Conservation (phyloP, 1,140 invertebrate species). For the Danaus melanippus region DNA sequence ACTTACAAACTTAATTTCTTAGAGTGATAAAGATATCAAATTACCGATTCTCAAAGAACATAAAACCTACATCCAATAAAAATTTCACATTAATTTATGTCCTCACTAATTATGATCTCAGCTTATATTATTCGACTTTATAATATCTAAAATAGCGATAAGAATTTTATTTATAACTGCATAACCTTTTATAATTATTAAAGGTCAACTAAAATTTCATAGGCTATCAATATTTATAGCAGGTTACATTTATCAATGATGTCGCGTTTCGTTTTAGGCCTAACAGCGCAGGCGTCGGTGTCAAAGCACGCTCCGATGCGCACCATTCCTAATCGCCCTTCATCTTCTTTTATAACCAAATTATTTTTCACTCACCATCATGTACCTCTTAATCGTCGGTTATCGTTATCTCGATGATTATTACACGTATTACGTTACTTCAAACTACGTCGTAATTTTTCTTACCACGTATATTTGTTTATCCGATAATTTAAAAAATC, state of each 20-base stretch:
- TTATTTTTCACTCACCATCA: constrained; percentile 61
- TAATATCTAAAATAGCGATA: too few species aligned
- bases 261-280: constrained; percentile 54
- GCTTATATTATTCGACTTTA: too few species aligned
- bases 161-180: too few species aligned
- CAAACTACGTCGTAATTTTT: constrained; percentile 48
- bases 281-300: constrained; percentile 42
- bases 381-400: constrained; percentile 54
- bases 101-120: too few species aligned
- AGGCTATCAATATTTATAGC: constrained; percentile 42
- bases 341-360: constrained; percentile 44
- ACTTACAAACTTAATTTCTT: too few species aligned
- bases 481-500: constrained; percentile 41
- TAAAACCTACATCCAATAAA: too few species aligned
- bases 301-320: constrained; percentile 37
- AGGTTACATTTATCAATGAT: constrained; percentile 47
- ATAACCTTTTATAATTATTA: too few species aligned
- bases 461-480: constrained; percentile 47
- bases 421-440: constrained; percentile 62
- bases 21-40: too few species aligned
- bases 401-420: constrained; percentile 56
- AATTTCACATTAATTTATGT: too few species aligned
- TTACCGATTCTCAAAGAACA: too few species aligned
- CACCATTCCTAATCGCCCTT: constrained; percentile 44
- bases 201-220: constrained; percentile 33